phyloP scores from a whole-genome alignment of 2,797 vertebrate genomes.

The Menidia menidia region DNA sequence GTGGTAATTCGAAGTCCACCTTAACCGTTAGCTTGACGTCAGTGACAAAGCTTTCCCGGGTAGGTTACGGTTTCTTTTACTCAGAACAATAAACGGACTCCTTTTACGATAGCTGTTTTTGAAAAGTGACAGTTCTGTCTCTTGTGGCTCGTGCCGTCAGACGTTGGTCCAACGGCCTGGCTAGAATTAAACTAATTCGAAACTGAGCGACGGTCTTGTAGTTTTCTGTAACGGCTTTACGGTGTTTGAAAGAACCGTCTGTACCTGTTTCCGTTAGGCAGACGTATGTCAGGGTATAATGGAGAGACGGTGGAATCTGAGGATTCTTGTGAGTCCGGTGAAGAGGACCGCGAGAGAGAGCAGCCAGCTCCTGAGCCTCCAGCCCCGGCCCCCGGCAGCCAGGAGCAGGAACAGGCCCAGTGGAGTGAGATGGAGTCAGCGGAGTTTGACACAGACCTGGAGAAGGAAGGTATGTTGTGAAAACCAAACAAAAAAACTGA shows the following conservation, averaged over 20 bases:
- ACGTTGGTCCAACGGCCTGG: no score
- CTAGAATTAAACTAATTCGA: neutral
- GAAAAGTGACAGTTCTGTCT: neutral
- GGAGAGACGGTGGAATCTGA: neutral
- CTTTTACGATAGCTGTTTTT: neutral
- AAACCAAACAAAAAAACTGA: neutral
- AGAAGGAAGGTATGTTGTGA: slow-evolving; percentile 28
- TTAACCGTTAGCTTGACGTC: no score
- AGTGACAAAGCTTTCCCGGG: neutral
- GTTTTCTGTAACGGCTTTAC: neutral
- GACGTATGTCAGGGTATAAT: no score
- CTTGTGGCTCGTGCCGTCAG: neutral
- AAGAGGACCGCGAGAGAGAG: neutral
- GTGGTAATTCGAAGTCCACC: no score
- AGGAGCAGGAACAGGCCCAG: neutral
- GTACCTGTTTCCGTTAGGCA: neutral
- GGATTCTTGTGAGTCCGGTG: neutral
- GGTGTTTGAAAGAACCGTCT: neutral
- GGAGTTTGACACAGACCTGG: slow-evolving; percentile 47
- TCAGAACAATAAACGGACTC: neutral
- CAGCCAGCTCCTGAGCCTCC: neutral
- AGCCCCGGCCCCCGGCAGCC: neutral
- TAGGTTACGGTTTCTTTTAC: neutral
- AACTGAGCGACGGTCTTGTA: neutral
- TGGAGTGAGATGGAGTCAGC: neutral